Evolutionary conservation across 2,888 invertebrate species (phyloP).

Genomic region (Stictocephala bisonia): DNA sequence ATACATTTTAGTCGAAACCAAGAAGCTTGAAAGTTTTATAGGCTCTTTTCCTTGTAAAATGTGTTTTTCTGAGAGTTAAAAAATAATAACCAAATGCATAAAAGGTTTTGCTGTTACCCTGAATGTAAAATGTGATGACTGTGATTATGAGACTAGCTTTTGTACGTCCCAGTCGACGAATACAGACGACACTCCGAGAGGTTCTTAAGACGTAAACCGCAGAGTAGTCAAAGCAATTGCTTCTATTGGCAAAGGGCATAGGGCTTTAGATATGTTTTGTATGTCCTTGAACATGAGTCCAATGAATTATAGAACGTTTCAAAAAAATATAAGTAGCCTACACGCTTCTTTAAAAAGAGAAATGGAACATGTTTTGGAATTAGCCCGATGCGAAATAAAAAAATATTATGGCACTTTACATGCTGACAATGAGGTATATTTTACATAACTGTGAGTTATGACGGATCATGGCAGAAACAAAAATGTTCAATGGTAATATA

Average conservation of each 20-base stretch:
- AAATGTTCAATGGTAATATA: too few species aligned
- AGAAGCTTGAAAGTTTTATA: too few species aligned
- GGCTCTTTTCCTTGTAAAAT: too few species aligned
- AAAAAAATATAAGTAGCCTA: not conserved
- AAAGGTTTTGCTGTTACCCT: too few species aligned
- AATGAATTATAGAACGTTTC: not conserved
- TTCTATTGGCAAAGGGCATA: slow-evolving; percentile 2
- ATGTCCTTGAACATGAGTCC: not conserved
- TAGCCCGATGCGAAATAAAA: not conserved
- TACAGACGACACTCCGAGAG: not conserved
- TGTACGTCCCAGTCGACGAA: too few species aligned
- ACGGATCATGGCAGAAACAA: too few species aligned
- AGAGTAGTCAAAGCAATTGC: not conserved
- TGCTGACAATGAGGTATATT: not conserved
- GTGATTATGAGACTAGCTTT: too few species aligned
- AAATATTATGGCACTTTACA: not conserved
- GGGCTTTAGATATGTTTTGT: slow-evolving; percentile 1
- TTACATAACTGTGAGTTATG: too few species aligned
- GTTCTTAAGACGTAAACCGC: not conserved
- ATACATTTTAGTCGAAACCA: too few species aligned
- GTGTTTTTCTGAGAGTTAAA: too few species aligned
- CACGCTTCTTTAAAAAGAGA: not conserved
- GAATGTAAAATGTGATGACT: too few species aligned
- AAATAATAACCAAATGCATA: too few species aligned
- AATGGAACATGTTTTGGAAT: not conserved